Base-by-base conservation (phyloP, 2,888 invertebrate species). In the Osedax fenrisi region DNA sequence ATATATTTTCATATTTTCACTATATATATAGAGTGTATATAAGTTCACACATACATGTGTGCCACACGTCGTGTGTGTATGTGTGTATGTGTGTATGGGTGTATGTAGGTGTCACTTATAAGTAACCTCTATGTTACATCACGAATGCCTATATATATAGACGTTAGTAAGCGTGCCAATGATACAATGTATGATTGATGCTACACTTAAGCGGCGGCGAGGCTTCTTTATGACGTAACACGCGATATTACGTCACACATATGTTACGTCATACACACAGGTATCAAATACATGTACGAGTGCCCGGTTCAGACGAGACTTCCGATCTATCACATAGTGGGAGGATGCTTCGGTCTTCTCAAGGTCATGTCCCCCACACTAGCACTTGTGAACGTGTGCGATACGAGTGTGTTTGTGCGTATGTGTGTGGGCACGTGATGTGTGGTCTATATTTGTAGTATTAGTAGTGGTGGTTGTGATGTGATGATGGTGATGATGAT, bases 261-360 rank as follows among this genome's bases (percentile, higher is more conserved):
- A n/a, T n/a, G n/a, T n/a, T n/a, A n/a, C n/a, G n/a, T n/a, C n/a
- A n/a, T n/a, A 5, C 41, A 41, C 82, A n/a, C 87, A 91, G 92
- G 92, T 78, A 88, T 90, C 72, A 90, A 91, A 81, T 90, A 90
- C 84, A 88, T 90, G 76, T 87, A 89, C 23, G 90, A 91, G 82
- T 92, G 92, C 79, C 91, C 91, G 0, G 87, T 88, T 67, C 90
- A 91, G 84, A 89, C 90, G 0, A 87, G 89, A 76, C 89, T 92
- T 78, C 91, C 91, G 0, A 88, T 91, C 26, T 92, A 91, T 85
- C 90, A 91, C 88, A 88, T 91, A 75, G 90, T 91, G n/a, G 91
- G 91, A 0, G 92, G 91, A 0, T 88, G 89, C 10, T 87, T 90
- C 13, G 91, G 91, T 0, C 87, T 89, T 21, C 86, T 89, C 1